Conservation (phyloP, 2,888 invertebrate species). For the Leucophenga montana region DNA sequence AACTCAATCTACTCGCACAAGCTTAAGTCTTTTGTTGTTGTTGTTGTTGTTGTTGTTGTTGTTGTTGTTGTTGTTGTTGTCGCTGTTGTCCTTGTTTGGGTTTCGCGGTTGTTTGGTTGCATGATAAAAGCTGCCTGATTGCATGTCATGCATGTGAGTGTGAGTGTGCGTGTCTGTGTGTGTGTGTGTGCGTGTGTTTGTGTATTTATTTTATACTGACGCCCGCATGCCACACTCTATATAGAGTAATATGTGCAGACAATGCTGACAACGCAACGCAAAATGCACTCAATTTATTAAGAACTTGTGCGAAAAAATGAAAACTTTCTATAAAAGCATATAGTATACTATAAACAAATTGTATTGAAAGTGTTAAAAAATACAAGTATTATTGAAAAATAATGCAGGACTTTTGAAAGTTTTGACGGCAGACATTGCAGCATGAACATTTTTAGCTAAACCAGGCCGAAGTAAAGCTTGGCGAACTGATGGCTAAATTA, state of each 20-base stretch:
- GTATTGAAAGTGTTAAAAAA: not conserved
- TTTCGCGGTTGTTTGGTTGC: conserved; percentile 9
- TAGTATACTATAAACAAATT: too few species aligned
- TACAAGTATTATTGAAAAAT: not conserved
- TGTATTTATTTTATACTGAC: conserved; percentile 5
- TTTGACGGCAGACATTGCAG: too few species aligned
- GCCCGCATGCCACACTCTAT: too few species aligned
- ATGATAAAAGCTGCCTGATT: conserved; percentile 55
- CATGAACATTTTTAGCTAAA: too few species aligned
- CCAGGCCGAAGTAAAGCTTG: too few species aligned
- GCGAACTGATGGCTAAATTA: too few species aligned
- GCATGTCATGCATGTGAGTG: conserved; percentile 43
- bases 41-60: conserved; percentile 14
- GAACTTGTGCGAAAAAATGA: conserved; percentile 6
- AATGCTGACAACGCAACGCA: conserved; percentile 23
- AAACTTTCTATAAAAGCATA: not conserved
- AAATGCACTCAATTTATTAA: conserved; percentile 36
- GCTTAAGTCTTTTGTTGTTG: conserved; percentile 19
- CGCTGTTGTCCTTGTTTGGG: not conserved
- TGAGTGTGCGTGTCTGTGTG: too few species aligned
- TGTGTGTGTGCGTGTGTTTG: too few species aligned
- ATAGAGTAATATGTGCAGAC: not conserved
- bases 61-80: conserved; percentile 2
- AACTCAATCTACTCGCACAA: conserved; percentile 22
- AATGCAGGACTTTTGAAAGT: not conserved